phyloP scores from a whole-genome alignment of 1,140 invertebrate genomes.

The Diplogasteroides magnus region DNA sequence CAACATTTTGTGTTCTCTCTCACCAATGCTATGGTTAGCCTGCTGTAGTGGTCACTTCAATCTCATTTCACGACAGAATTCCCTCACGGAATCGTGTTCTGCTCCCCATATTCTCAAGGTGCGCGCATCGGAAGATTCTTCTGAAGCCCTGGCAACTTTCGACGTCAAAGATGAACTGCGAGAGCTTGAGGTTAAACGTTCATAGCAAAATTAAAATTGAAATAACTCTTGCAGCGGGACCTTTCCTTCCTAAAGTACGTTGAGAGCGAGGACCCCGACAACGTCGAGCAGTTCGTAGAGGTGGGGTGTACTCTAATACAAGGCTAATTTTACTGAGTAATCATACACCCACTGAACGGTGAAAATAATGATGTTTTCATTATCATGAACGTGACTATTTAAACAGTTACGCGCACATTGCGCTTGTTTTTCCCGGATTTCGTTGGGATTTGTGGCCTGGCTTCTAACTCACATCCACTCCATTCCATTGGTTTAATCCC shows the following conservation, averaged over 20 bases:
- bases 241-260: constrained; percentile 51
- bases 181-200: constrained; percentile 44
- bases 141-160: constrained; percentile 30
- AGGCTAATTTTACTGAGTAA: constrained; percentile 14
- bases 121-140: constrained; percentile 18
- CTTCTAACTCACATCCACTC: too few species aligned
- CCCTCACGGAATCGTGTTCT: constrained; percentile 35
- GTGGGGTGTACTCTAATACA: constrained; percentile 18
- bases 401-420: too few species aligned
- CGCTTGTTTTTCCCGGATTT: too few species aligned
- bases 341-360: too few species aligned
- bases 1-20: constrained; percentile 51
- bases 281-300: constrained; percentile 49
- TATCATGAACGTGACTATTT: too few species aligned
- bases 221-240: constrained; percentile 22
- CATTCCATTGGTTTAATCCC: too few species aligned
- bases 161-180: constrained; percentile 51
- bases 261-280: constrained; percentile 51
- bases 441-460: too few species aligned
- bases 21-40: constrained; percentile 43
- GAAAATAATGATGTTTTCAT: too few species aligned
- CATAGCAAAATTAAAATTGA: not conserved
- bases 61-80: constrained; percentile 35
- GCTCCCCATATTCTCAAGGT: constrained; percentile 13
- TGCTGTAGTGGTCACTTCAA: constrained; percentile 5